Percentiles rank a stretch among this genome's conserved stretches.
Conservation (phyloP, 2,888 invertebrate genomes). For the Meteorus colon region DNA sequence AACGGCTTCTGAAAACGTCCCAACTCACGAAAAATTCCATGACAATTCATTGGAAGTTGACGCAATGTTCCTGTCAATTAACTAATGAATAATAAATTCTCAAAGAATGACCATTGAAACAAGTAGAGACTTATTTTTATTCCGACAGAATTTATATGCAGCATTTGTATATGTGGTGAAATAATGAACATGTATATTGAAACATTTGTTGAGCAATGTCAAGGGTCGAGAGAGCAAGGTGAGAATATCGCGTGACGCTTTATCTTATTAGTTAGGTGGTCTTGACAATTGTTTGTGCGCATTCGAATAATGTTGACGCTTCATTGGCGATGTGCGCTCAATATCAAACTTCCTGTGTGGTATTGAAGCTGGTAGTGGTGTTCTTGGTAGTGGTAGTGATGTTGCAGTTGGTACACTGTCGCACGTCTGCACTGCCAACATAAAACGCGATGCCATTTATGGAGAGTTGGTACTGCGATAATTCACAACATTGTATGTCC, state of each 20-base stretch:
- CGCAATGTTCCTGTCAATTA: no score
- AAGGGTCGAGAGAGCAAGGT: slow-evolving; percentile 42
- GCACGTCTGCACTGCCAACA: slow-evolving; percentile 57
- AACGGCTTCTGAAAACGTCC: no score
- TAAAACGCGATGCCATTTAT: slow-evolving; percentile 69
- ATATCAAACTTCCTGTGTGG: slow-evolving; percentile 60
- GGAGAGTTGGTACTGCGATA: slow-evolving; percentile 65
- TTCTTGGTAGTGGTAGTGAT: slow-evolving; percentile 30
- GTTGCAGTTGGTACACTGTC: neutral
- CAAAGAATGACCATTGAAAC: no score
- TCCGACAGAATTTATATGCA: no score
- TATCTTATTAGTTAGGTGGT: slow-evolving; percentile 54
- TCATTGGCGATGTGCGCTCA: slow-evolving; percentile 45
- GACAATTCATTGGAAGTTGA: no score
- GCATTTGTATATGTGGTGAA: neutral
- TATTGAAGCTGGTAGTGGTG: slow-evolving; percentile 45
- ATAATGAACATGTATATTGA: neutral
- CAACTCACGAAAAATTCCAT: no score
- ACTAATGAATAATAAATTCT: no score
- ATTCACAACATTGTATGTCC: slow-evolving; percentile 70
- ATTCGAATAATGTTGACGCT: slow-evolving; percentile 13
- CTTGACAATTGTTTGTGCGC: slow-evolving; percentile 48
- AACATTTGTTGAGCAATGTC: slow-evolving; percentile 14
- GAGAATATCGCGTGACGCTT: slow-evolving; percentile 45
- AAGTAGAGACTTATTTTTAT: no score